Conservation (phyloP, 2,113 vertebrate genomes). For the Elephantulus edwardii region DNA sequence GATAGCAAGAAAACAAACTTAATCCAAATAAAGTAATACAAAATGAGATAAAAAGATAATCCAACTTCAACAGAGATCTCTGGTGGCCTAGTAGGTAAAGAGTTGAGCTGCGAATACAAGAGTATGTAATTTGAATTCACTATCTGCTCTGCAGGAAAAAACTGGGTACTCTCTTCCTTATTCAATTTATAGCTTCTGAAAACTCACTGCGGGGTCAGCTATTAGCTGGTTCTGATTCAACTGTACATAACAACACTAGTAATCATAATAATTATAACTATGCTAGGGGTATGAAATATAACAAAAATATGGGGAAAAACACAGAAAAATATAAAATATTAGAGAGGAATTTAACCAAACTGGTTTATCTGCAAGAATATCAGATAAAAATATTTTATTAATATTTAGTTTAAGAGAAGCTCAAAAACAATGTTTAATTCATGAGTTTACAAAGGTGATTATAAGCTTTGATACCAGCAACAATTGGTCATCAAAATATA, state of each 20-base stretch:
- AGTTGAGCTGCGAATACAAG: too few species aligned
- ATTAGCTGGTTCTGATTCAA: too few species aligned
- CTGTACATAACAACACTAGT: too few species aligned
- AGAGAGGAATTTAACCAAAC: neutral
- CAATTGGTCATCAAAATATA: neutral
- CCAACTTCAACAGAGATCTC: neutral
- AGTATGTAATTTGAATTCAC: too few species aligned
- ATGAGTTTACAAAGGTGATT: neutral
- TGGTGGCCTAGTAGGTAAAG: too few species aligned
- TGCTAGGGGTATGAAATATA: neutral
- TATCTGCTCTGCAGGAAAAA: too few species aligned
- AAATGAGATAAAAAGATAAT: constrained; percentile 9
- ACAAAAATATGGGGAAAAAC: neutral
- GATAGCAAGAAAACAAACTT: neutral
- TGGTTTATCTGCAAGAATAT: neutral
- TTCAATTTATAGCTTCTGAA: too few species aligned
- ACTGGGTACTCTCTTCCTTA: too few species aligned
- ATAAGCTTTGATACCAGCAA: neutral
- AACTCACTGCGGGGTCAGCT: too few species aligned
- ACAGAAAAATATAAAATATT: neutral
- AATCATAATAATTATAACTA: neutral
- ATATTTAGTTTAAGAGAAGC: neutral
- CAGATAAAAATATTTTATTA: too few species aligned
- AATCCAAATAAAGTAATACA: neutral
- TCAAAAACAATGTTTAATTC: neutral